These are phyloP conservation scores for Odocoileus hemionus DNA, from an alignment of 2,113 vertebrate genomes.

Conservation along the genomic window DNA sequence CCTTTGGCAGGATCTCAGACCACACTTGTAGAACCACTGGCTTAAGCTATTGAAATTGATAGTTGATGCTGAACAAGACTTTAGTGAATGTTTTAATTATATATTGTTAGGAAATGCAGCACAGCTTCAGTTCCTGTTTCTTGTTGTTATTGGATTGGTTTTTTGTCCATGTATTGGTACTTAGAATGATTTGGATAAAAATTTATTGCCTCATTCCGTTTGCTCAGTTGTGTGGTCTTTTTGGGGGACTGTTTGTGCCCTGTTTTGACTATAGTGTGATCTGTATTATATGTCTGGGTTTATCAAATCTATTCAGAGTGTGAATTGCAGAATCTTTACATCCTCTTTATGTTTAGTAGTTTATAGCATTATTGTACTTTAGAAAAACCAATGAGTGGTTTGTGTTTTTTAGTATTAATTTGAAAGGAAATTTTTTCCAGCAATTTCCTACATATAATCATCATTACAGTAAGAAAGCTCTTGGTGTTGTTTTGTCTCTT, in stretches of 20 bases:
- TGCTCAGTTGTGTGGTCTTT: neutral
- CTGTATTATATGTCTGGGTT: neutral
- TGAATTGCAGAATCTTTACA: neutral
- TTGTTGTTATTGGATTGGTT: neutral
- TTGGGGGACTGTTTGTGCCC: neutral
- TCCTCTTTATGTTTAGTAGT: neutral
- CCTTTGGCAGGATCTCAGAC: neutral
- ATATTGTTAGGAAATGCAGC: neutral
- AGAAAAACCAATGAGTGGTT: neutral
- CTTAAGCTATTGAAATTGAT: neutral
- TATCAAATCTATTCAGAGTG: neutral
- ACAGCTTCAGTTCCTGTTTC: neutral
- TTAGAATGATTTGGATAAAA: neutral
- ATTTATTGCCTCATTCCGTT: neutral
- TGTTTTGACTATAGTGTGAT: neutral
- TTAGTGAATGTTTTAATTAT: neutral
- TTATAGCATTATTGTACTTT: neutral
- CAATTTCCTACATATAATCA: neutral
- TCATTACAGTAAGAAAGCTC: neutral
- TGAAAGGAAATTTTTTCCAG: neutral
- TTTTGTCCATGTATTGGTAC: neutral
- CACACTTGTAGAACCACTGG: neutral
- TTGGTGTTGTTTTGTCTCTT: neutral
- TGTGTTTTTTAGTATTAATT: slow-evolving; percentile 8
- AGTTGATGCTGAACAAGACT: neutral